Evolutionary conservation across 1,140 invertebrate species (phyloP).

Genomic region (Kradibia gibbosae): DNA sequence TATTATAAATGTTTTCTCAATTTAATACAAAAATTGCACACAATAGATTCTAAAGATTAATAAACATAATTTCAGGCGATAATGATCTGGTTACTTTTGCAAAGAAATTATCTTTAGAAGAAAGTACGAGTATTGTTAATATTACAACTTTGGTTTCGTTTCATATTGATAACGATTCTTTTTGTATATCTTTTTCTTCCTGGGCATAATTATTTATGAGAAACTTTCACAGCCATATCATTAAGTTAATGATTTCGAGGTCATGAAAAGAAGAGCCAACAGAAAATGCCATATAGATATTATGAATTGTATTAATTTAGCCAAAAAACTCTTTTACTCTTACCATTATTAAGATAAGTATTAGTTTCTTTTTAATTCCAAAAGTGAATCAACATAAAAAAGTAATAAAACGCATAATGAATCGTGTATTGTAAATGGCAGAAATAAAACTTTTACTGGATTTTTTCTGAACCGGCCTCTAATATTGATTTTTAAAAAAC

Average conservation of each 20-base stretch:
- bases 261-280: conserved; percentile 14
- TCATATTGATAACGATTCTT: not conserved
- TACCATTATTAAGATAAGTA: not conserved
- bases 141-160: not conserved
- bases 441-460: too few relatives aligned
- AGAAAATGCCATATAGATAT: not conserved
- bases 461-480: too few relatives aligned
- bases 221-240: conserved; percentile 8
- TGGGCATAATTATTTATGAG: too few relatives aligned
- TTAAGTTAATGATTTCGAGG: conserved; percentile 3
- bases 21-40: too few relatives aligned
- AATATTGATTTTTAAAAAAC: too few relatives aligned
- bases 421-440: too few relatives aligned
- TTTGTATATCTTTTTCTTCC: conserved; percentile 26
- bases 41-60: too few relatives aligned
- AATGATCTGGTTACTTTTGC: not conserved
- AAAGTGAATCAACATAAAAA: too few relatives aligned
- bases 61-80: conserved; percentile 27
- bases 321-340: too few relatives aligned
- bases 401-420: too few relatives aligned
- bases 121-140: not conserved
- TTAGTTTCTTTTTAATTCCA: not conserved
- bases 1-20: not conserved
- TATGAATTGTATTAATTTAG: not conserved
- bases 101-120: not conserved